Base-by-base conservation (phyloP, 1,140 invertebrate species). In the Trichogramma pretiosum region DNA sequence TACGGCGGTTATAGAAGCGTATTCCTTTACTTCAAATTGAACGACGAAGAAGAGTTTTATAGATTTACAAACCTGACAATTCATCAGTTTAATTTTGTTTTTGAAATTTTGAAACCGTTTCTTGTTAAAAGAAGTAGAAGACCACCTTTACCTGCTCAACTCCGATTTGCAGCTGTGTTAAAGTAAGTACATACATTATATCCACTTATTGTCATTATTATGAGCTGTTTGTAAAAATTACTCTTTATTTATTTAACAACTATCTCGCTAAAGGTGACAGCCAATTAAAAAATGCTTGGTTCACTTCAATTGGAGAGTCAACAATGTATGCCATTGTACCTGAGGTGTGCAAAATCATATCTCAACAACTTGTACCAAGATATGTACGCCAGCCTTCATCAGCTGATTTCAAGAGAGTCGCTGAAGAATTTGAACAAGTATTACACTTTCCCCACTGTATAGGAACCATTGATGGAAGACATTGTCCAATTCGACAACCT, bases 401-500 rank as follows among this genome's bases (percentile, higher is more conserved):
- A 23, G 19, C 22, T 9, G 19, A 39, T 23, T 39, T 22, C 10
- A 54, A 53, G 47, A n/a, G 37, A 22, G 61, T 68, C 46, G 55
- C 56, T 26, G 41, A 57, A 24, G 55, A 56, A 5, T 67, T 66
- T 56, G 10, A 48, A 19, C 46, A 51, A n/a, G 56, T 52, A 41
- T 59, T 61, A 40, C 58, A 69, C 55, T 63, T 67, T 43, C 62
- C 65, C 13, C 58, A 67, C 48, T 67, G 60, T 47, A 39, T 67
- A 4, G 62, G 58, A 23, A 58, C 63, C 14, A 42, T 65, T 10
- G 64, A 64, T 48, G 61, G 59, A 13, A 72, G 68, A 51, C 62
- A 71, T 53, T 53, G 69, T 17, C 32, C 55, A 37, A 56, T 70
- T 21, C 46, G 53, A 40, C 53, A 55, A 46, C 68, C 65, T 19